Base-by-base conservation (phyloP, 2,113 vertebrate genomes). In the Gracilinanus agilis region DNA sequence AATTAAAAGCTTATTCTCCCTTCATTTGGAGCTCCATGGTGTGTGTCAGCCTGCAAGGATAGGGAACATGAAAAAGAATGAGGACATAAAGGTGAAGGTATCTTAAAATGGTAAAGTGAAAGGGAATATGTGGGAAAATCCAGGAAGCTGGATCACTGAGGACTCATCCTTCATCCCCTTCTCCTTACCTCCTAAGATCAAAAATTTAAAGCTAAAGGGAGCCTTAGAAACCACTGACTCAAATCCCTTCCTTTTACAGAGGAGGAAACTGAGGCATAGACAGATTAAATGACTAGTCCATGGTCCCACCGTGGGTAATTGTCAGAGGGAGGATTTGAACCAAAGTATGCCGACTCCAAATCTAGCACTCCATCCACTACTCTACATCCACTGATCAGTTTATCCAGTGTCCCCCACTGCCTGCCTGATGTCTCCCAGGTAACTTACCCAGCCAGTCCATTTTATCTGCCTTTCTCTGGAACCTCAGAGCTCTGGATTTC, bases 401-500 rank as follows among this genome's bases (percentile, higher is more conserved):
- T 49, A 54, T 24, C 0, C 13, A 24, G n/a, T 11, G 10, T 58
- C 16, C 54, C 5, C 44, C 34, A 8, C 40, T 83, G n/a, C n/a
- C 19, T 83, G 19, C 67, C 23, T 83, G 67, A 8, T 75, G 34
- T 40, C 19, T 83, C 67, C 34, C 16, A 40, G 19, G n/a, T 21
- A 16, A n/a, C 24, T 91, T 29, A 3, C 10, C 53, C 27, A 19
- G 23, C 44, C 16, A 29, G 92, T 55, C 54, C 55, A 61, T 61
- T 97, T 93, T 54, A 34, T 27, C 29, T 89, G 75, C 53, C 56
- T 67, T 90, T 95, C 95, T 61, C 94, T 83, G 53, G 75, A 89
- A 53, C 9, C 44, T 6, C 88, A 90, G 34, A 67, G 27, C 44
- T 95, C 97, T 96, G 89, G 90, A 44, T 53, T 97, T 94, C 94